Evolutionary conservation across 2,113 vertebrate species (phyloP).

Genomic region (Rhizomys pruinosus): DNA sequence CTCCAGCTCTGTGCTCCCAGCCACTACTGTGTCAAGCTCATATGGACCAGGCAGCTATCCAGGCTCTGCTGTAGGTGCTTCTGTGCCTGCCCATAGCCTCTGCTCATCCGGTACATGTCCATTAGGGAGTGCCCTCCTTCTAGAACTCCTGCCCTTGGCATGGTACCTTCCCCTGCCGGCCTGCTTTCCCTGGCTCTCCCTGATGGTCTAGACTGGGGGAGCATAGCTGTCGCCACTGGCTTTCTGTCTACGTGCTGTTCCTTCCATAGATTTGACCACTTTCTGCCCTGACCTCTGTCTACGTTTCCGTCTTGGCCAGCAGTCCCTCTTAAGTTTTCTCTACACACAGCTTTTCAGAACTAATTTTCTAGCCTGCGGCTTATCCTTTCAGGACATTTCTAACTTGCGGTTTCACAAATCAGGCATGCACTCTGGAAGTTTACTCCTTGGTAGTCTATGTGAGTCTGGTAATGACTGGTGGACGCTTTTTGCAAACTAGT

Average conservation of each 20-base stretch:
- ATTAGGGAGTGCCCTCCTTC: not conserved
- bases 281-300: fast-evolving
- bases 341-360: not conserved
- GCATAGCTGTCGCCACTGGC: not conserved
- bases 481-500: not conserved
- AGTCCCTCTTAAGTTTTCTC: not conserved
- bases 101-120: no score
- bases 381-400: not conserved
- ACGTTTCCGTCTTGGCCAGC: not conserved
- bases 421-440: not conserved
- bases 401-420: not conserved
- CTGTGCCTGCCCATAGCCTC: not conserved
- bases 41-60: not conserved
- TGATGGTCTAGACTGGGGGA: not conserved
- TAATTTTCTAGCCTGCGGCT: not conserved
- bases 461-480: not conserved
- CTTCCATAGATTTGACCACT: not conserved
- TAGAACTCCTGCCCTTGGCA: not conserved
- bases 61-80: not conserved
- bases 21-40: not conserved
- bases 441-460: not conserved
- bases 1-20: not conserved
- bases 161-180: no score
- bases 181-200: not conserved
- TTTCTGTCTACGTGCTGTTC: fast-evolving